These are phyloP conservation scores for Glyphotaelius pellucidus DNA, from an alignment of 2,888 invertebrate species.

Conservation along the genomic window DNA sequence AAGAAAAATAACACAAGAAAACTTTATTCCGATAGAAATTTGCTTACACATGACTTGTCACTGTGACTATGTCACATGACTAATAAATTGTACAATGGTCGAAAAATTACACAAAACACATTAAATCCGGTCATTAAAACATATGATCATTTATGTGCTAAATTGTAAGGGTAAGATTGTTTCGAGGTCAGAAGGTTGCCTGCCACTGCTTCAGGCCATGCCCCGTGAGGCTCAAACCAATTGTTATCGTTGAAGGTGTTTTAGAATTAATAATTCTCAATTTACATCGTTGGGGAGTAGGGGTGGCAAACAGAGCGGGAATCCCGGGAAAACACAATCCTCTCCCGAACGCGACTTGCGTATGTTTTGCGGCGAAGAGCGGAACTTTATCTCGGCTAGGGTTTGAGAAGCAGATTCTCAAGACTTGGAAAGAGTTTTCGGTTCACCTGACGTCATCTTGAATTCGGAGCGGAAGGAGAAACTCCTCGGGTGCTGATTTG, in stretches of 20 bases:
- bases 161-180: background rate
- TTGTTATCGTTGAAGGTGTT: conserved; percentile 54
- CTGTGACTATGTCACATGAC: too few relatives aligned
- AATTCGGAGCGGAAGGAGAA: conserved; percentile 24
- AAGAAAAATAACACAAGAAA: too few relatives aligned
- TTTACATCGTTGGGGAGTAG: conserved; percentile 47
- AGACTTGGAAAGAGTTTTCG: conserved; percentile 25
- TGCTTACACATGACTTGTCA: too few relatives aligned
- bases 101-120: too few relatives aligned
- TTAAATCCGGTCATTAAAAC: background rate
- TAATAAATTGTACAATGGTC: too few relatives aligned
- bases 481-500: background rate
- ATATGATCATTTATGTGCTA: background rate
- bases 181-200: too few relatives aligned
- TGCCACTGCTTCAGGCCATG: background rate
- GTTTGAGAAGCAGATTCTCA: background rate
- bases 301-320: conserved; percentile 16
- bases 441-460: conserved; percentile 40
- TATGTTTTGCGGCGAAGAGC: conserved; percentile 50
- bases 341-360: conserved; percentile 39
- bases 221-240: conserved; percentile 22
- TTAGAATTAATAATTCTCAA: conserved; percentile 57
- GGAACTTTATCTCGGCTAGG: conserved; percentile 31
- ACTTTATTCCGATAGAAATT: too few relatives aligned
- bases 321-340: conserved; percentile 37